A percentile compares a stretch with the other conserved stretches of the same genome.
Evolutionary conservation across 1,140 invertebrate species (phyloP).

Genomic region (Brachionus paranguensis): DNA sequence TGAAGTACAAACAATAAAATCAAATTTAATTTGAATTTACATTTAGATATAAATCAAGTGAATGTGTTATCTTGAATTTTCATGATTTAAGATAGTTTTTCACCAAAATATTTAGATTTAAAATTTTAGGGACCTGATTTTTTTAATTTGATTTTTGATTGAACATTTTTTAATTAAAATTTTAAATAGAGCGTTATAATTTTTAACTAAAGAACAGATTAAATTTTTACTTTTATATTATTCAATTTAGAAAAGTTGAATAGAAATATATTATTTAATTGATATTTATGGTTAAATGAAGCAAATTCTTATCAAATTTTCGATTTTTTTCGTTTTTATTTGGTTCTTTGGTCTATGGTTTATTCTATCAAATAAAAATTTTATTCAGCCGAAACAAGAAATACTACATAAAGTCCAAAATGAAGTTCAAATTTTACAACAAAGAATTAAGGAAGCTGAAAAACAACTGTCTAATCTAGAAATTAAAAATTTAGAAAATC

Average conservation of each 20-base stretch:
- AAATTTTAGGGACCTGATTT: too few species aligned
- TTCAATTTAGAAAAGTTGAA: neutral
- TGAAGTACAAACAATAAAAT: too few species aligned
- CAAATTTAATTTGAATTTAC: too few species aligned
- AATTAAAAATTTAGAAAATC: neutral
- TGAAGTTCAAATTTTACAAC: neutral
- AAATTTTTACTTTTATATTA: too few species aligned
- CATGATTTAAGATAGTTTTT: too few species aligned
- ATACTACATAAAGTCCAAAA: neutral
- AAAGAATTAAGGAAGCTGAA: neutral
- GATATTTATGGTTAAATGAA: constrained; percentile 18
- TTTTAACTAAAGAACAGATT: too few species aligned
- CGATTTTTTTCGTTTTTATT: neutral
- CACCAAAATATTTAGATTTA: too few species aligned
- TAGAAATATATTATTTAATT: neutral
- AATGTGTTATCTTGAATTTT: too few species aligned
- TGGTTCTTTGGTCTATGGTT: neutral
- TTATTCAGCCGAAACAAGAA: neutral
- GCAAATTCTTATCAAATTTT: neutral
- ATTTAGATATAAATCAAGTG: too few species aligned
- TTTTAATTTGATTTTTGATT: too few species aligned
- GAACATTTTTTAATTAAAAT: too few species aligned
- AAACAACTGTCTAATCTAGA: neutral
- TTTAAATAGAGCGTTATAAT: too few species aligned
- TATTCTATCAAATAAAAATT: neutral